These are phyloP conservation scores for Leptinotarsa rubiginosa DNA, from an alignment of 2,888 invertebrate genomes.

Conservation along the genomic window DNA sequence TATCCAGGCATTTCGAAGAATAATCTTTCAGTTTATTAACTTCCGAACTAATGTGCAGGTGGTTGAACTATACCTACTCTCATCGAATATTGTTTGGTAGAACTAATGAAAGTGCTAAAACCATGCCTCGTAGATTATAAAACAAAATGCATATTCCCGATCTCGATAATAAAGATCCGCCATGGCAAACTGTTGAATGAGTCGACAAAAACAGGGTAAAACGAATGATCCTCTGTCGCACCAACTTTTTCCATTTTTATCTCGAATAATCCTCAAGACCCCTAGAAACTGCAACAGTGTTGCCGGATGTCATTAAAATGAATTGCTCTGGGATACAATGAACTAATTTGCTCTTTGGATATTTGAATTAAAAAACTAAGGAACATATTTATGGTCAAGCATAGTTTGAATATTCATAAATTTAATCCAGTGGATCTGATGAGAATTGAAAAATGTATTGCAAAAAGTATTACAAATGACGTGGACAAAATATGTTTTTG, in stretches of 20 bases:
- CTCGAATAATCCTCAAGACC: conserved; percentile 12
- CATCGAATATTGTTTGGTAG: too few species aligned
- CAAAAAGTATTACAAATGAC: too few species aligned
- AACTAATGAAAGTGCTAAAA: too few species aligned
- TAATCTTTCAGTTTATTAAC: too few species aligned
- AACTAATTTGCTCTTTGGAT: background rate
- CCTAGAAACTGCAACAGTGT: conserved; percentile 20
- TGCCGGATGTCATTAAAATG: conserved; percentile 22
- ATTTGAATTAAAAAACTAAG: background rate
- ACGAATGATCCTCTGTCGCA: conserved; percentile 3
- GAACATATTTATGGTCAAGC: too few species aligned
- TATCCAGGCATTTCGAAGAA: too few species aligned
- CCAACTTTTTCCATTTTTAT: conserved; percentile 46
- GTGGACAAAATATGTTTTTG: too few species aligned
- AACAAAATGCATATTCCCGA: background rate
- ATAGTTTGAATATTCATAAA: too few species aligned
- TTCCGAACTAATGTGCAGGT: too few species aligned
- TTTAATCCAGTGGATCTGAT: too few species aligned
- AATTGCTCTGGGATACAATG: background rate
- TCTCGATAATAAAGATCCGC: background rate
- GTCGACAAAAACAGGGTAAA: conserved; percentile 13
- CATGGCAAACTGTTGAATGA: conserved; percentile 33
- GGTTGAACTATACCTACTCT: too few species aligned
- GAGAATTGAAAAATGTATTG: too few species aligned
- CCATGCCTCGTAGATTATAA: background rate